Base-by-base conservation (phyloP, 2,888 invertebrate species). In the Augiades crinisus region DNA sequence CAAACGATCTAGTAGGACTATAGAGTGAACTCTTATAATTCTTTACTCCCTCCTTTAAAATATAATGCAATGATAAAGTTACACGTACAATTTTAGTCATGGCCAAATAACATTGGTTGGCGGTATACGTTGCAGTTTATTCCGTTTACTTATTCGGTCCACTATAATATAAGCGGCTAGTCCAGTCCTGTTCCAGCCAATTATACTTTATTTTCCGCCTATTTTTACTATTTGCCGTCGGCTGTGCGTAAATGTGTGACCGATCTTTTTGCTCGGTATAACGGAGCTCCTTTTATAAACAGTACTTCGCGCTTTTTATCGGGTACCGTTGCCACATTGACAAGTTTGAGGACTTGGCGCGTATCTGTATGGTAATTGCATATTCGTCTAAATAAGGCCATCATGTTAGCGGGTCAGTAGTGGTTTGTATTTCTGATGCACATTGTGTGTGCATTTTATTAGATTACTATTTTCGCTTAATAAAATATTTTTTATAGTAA, bases 71-170 rank as follows among this genome's bases (percentile, higher is more conserved):
- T n/a, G n/a, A n/a, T n/a, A n/a, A n/a, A n/a, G n/a, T n/a, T n/a
- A n/a, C n/a, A n/a, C n/a, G n/a, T n/a, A n/a, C n/a, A n/a, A n/a
- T n/a, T n/a, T n/a, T n/a, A n/a, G n/a, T n/a, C n/a, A n/a, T n/a
- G n/a, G n/a, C n/a, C n/a, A n/a, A n/a, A n/a, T n/a, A n/a, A n/a
- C n/a, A n/a, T n/a, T n/a, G n/a, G n/a, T n/a, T n/a, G n/a, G n/a
- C n/a, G n/a, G n/a, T n/a, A n/a, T n/a, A n/a, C 53, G 57, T 61
- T 55, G 57, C 57, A 52, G 64, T 67, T 68, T 66, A 64, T 71
- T 68, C 75, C 63, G 58, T 72, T 66, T 72, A 65, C 75, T 64
- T 64, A n/a, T n/a, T n/a, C 64, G 62, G 60, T 64, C 68, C 72
- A 70, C 72, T 71, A 71, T n/a, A n/a, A 75, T 65, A 68, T 65